Conservation (phyloP, 1,140 invertebrate genomes). For the Carcinoscorpius rotundicauda region DNA sequence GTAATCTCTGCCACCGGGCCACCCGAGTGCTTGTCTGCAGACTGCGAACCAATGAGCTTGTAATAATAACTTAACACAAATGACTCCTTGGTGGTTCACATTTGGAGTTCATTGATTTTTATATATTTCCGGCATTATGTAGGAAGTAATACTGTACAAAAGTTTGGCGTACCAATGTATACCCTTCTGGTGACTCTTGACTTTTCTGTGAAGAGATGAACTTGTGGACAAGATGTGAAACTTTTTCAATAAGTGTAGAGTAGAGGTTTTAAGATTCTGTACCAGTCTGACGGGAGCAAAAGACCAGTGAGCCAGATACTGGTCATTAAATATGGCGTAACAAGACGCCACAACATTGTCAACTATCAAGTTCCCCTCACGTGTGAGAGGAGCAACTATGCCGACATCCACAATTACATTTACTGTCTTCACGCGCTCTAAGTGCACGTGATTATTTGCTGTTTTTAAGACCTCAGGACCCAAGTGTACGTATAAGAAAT, state of each 20-base stretch:
- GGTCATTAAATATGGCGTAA: slow-evolving; percentile 79
- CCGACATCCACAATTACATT: slow-evolving; percentile 48
- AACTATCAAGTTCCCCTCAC: slow-evolving; percentile 72
- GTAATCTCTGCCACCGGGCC: too few relatives aligned
- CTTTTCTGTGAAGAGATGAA: slow-evolving; percentile 5
- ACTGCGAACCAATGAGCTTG: too few relatives aligned
- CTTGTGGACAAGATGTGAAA: background rate
- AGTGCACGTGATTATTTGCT: slow-evolving; percentile 12
- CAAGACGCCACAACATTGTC: slow-evolving; percentile 85
- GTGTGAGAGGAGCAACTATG: slow-evolving; percentile 79
- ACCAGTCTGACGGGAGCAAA: slow-evolving; percentile 61
- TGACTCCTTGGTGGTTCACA: too few relatives aligned
- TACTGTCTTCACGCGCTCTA: slow-evolving; percentile 49
- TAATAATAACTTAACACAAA: too few relatives aligned
- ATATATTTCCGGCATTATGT: slow-evolving; percentile 44
- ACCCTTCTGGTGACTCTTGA: slow-evolving; percentile 33
- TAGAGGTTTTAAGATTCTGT: slow-evolving; percentile 27
- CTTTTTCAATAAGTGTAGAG: slow-evolving; percentile 6
- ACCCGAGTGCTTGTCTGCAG: too few relatives aligned
- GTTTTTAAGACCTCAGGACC: background rate
- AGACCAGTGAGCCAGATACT: slow-evolving; percentile 65
- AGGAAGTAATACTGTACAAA: slow-evolving; percentile 55
- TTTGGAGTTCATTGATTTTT: too few relatives aligned
- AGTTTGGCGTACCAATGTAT: slow-evolving; percentile 76
- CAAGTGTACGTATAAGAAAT: slow-evolving; percentile 35